Evolutionary conservation across 2,797 vertebrate species (phyloP), one percentile per base, ranked within the genome.

Genomic region (Lepus oiostolus): DNA sequence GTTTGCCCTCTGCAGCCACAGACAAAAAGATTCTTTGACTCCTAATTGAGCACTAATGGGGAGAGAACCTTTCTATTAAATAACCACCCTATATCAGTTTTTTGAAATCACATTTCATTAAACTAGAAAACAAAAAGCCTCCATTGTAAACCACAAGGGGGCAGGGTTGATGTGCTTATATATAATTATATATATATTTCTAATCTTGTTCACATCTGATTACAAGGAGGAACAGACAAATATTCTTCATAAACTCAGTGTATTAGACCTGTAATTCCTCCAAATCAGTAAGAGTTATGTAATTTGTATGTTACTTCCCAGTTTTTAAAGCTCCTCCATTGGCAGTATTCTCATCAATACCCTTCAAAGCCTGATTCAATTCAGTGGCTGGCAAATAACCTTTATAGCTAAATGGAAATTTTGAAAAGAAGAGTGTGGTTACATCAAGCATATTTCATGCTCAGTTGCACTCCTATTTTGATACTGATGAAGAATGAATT

Each of bases 91-190:
- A 10, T 35, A 74, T 38, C 52, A 72, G 54, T 65, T 16, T 81
- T 94, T 89, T 35, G 28, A 96, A 90, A 94, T 17, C 35, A 0
- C 6, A 19, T 84, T 95, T 91, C 54, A 91, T 79, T 90, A 42
- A 90, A 88, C n/a, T 74, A 35, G 24, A 11, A 35, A 62, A 47
- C 74, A 79, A 60, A 88, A 74, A 50, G 35, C n/a, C 21, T n/a
- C 35, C 63, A 22, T 75, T 14, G 95, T 80, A 70, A 50, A 83
- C 96, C 96, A 95, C 95, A 84, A 92, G 95, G 71, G 95, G 95
- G 93, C 96, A 96, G 96, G 11, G 24, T 87, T 89, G 94, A 26
- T 58, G 2, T 80, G 75, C 42, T 81, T 67, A 65, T n/a, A 19
- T 8, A n/a, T 21, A 63, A 30, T 67, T 26, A 30, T 4, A 35